Evolutionary conservation across 2,797 vertebrate genomes (phyloP).

Genomic region (Sebastes ruberrimus): DNA sequence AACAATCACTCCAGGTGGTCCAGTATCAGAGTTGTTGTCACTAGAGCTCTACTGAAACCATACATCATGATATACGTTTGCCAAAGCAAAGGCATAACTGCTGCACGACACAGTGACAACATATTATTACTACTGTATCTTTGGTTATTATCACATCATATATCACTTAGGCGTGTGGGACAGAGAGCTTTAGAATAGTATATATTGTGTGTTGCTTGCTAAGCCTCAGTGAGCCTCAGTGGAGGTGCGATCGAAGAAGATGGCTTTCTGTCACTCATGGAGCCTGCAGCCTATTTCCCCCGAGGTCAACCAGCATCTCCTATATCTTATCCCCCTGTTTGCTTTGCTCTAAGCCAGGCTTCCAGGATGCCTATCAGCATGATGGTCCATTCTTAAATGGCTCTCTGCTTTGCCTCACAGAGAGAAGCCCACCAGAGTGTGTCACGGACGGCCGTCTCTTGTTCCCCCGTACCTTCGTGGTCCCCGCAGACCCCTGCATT

Average conservation of each 20-base stretch:
- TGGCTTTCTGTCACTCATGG: conserved; percentile 37
- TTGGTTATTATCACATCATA: conserved; percentile 36
- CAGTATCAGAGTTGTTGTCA: conserved; percentile 23
- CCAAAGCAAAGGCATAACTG: conserved; percentile 3
- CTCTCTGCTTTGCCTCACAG: conserved; percentile 17
- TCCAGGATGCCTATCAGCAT: conserved; percentile 34
- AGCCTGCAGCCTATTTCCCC: conserved; percentile 39
- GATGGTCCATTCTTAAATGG: conserved; percentile 20
- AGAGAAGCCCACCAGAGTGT: conserved; percentile 11
- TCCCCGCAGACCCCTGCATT: conserved; percentile 31
- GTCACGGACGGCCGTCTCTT: conserved; percentile 9
- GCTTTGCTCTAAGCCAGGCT: conserved; percentile 27
- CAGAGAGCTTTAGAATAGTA: conserved; percentile 18
- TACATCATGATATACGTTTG: conserved; percentile 35
- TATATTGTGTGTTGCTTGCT: conserved; percentile 32
- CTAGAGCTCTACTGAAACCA: neutral
- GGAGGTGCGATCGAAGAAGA: conserved; percentile 10
- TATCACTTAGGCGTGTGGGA: conserved; percentile 14
- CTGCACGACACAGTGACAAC: conserved; percentile 17
- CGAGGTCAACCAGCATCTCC: conserved; percentile 25
- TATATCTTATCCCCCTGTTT: conserved; percentile 28
- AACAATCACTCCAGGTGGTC: conserved; percentile 42
- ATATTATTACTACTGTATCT: conserved; percentile 29
- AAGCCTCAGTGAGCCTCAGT: conserved; percentile 17
- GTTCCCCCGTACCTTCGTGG: conserved; percentile 2